Evolutionary conservation across 1,140 invertebrate species (phyloP).

Genomic region (Laupala kohalensis): DNA sequence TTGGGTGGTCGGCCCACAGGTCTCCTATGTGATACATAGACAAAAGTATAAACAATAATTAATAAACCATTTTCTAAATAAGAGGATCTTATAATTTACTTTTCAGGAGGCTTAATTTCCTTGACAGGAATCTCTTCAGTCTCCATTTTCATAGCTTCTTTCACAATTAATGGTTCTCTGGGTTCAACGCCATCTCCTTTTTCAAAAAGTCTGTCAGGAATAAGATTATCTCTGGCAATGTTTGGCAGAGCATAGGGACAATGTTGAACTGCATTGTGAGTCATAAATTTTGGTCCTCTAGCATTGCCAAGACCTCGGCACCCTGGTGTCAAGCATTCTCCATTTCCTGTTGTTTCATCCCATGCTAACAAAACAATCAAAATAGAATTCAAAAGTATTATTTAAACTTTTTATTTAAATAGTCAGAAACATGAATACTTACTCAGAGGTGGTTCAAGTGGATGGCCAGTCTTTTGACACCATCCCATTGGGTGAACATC

Average conservation of each 20-base stretch:
- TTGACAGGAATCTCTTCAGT: neutral
- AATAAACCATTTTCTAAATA: neutral
- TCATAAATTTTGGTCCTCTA: conserved; percentile 57
- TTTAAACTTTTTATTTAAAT: neutral
- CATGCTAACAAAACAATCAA: neutral
- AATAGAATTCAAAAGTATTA: neutral
- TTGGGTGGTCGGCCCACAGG: conserved; percentile 17
- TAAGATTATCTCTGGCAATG: conserved; percentile 40
- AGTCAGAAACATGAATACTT: conserved; percentile 23
- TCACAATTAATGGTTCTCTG: conserved; percentile 10
- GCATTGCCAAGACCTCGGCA: conserved; percentile 69
- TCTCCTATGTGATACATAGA: conserved; percentile 5
- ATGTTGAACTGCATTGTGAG: conserved; percentile 59
- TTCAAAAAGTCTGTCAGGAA: conserved; percentile 37
- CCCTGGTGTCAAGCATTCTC: conserved; percentile 52
- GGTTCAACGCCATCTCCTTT: conserved; percentile 9
- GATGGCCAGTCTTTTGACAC: conserved; percentile 77
- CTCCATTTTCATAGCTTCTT: conserved; percentile 12
- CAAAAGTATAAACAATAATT: neutral
- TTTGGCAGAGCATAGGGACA: conserved; percentile 74
- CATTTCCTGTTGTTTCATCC: neutral
- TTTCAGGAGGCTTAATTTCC: neutral
- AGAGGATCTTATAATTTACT: neutral
- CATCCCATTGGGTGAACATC: conserved; percentile 87
- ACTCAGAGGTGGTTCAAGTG: conserved; percentile 69